Conservation (phyloP, 2,888 invertebrate species). For the Lathronympha strigana region DNA sequence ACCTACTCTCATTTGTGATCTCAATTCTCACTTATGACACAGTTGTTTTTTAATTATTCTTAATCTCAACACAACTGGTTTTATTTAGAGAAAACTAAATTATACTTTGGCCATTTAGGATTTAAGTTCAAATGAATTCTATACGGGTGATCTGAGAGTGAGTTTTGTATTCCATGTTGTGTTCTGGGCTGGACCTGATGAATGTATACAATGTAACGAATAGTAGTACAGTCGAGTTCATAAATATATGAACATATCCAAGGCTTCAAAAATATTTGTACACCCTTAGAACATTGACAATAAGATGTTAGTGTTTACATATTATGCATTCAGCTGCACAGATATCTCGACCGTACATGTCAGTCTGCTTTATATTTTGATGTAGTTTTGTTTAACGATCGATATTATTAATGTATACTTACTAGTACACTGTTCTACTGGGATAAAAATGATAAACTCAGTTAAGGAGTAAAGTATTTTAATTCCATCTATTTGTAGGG, state of each 20-base stretch:
- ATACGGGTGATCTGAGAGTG: background rate
- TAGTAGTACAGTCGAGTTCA: too few species aligned
- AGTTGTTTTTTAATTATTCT: background rate
- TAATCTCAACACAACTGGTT: background rate
- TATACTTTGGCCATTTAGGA: too few species aligned
- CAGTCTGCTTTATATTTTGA: slow-evolving; percentile 65
- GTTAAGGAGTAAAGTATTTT: too few species aligned
- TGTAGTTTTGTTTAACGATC: slow-evolving; percentile 55
- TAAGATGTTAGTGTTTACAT: too few species aligned
- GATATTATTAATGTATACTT: slow-evolving; percentile 55
- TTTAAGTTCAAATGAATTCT: background rate
- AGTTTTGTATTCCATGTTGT: background rate
- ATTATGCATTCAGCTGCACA: too few species aligned
- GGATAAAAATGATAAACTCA: background rate
- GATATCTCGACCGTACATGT: too few species aligned
- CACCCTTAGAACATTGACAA: too few species aligned
- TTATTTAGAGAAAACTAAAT: background rate
- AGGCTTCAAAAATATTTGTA: too few species aligned
- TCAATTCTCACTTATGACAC: background rate
- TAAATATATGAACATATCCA: too few species aligned
- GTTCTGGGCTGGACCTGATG: slow-evolving; percentile 16
- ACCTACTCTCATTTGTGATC: slow-evolving; percentile 1
- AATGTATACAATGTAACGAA: slow-evolving; percentile 27
- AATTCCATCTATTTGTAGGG: too few species aligned
- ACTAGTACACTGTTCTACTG: slow-evolving; percentile 38